A percentile compares a stretch with the other conserved stretches of the same genome.
Evolutionary conservation across 2,797 vertebrate species (phyloP).

Genomic region (Acanthopagrus latus): DNA sequence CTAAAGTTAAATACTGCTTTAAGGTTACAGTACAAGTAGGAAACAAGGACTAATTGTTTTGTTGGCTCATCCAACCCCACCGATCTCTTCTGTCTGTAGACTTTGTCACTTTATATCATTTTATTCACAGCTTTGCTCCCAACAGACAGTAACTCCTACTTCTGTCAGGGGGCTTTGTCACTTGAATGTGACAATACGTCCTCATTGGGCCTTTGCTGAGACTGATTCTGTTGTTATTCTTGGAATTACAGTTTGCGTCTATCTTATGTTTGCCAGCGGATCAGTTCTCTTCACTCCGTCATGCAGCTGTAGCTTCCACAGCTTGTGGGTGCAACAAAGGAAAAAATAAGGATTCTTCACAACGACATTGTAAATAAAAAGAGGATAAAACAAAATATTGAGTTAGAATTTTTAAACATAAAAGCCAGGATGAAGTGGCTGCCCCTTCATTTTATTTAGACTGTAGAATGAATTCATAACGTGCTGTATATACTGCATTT

Average conservation of each 20-base stretch:
- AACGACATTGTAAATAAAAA: neutral
- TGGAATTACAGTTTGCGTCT: constrained; percentile 1
- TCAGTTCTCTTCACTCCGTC: constrained; percentile 13
- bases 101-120: neutral
- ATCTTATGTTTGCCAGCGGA: neutral
- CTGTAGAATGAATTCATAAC: neutral
- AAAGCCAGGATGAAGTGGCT: neutral
- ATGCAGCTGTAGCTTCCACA: neutral
- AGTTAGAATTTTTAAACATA: neutral
- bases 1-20: too few species aligned
- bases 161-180: neutral
- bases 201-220: constrained; percentile 4
- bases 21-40: too few species aligned
- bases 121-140: neutral
- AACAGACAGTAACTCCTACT: neutral
- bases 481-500: neutral
- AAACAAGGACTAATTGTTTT: neutral
- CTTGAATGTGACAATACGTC: constrained; percentile 12
- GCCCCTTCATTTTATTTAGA: too few species aligned
- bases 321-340: neutral
- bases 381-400: neutral
- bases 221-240: constrained; percentile 11
- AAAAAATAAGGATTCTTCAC: neutral
- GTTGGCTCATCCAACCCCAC: neutral
- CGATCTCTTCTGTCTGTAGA: neutral